These are phyloP conservation scores for Merops nubicus DNA, from an alignment of 2,113 vertebrate species.

Conservation along the genomic window DNA sequence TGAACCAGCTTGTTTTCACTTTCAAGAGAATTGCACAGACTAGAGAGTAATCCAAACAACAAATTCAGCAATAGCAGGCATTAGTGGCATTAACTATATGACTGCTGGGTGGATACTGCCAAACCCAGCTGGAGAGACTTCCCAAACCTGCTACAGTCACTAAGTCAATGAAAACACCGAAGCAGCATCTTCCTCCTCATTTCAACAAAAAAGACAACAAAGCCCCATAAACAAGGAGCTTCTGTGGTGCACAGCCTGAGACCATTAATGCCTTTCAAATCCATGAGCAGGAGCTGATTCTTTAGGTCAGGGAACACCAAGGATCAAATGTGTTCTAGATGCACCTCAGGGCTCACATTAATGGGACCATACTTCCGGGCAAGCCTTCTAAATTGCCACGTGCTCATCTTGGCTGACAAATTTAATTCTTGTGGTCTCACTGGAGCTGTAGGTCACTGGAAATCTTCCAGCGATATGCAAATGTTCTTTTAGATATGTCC, in stretches of 20 bases:
- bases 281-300: not conserved
- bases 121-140: not conserved
- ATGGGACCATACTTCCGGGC: not conserved
- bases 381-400: not conserved
- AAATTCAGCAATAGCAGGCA: not conserved
- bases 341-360: rapidly evolving
- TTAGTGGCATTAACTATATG: constrained; percentile 14
- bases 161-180: not conserved
- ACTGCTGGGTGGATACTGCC: not conserved
- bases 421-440: not conserved
- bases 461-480: not conserved
- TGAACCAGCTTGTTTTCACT: constrained; percentile 45
- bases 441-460: not conserved
- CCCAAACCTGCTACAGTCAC: not conserved
- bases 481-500: not conserved
- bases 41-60: constrained; percentile 18
- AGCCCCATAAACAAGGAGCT: not conserved
- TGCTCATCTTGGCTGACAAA: not conserved
- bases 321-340: not conserved
- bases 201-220: not conserved
- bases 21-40: constrained; percentile 18
- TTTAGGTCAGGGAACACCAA: not conserved
- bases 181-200: not conserved
- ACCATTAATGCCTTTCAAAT: not conserved
- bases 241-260: not conserved